Evolutionary conservation across 1,140 invertebrate genomes (phyloP).

Genomic region (Camponotus vicinus): DNA sequence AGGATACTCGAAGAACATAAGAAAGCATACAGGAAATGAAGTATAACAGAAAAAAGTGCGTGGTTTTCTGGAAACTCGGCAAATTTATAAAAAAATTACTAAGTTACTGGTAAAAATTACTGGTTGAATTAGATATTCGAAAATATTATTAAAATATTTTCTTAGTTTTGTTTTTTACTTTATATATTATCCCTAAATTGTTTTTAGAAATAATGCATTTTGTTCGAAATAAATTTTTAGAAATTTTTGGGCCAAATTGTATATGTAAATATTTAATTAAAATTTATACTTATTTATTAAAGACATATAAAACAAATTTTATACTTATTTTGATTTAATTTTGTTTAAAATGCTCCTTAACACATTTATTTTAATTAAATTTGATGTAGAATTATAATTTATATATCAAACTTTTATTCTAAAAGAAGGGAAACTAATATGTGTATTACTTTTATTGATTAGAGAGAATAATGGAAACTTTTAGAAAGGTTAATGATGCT

Average conservation of each 20-base stretch:
- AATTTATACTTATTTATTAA: not conserved
- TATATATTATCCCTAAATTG: no score
- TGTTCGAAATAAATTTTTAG: not conserved
- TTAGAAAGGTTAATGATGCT: constrained; percentile 10
- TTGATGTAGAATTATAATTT: not conserved
- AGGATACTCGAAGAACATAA: constrained; percentile 43
- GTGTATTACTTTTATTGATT: not conserved
- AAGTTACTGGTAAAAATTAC: no score
- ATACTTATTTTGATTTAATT: not conserved
- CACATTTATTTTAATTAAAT: not conserved
- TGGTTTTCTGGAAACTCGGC: not conserved
- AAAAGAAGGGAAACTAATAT: not conserved
- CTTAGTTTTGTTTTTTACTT: no score
- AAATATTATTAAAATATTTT: no score
- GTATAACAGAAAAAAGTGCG: not conserved
- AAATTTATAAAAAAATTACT: not conserved
- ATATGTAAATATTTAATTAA: not conserved
- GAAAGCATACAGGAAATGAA: not conserved
- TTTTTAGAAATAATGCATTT: no score
- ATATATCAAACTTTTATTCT: not conserved
- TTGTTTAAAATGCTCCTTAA: no score
- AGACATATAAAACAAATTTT: not conserved
- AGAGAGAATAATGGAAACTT: constrained; percentile 12
- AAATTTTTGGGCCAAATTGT: not conserved
- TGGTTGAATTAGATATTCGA: no score